phyloP scores from a whole-genome alignment of 2,888 invertebrate species.

The Melinaea menophilus region DNA sequence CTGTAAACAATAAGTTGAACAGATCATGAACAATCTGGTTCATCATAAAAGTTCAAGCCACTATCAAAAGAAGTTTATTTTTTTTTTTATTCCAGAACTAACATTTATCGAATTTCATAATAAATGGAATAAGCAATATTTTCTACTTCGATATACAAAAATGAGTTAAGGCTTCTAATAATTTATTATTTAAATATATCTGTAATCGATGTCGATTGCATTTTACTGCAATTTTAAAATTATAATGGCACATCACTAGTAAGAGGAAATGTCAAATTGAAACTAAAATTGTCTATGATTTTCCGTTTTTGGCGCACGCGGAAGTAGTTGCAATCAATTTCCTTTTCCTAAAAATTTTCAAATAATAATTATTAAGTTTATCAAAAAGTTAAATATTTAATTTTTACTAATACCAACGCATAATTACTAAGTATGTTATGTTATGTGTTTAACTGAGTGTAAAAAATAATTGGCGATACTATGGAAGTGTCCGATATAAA shows the following conservation, averaged over 20 bases:
- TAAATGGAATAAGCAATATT: too few species aligned
- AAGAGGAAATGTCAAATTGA: slow-evolving; percentile 9
- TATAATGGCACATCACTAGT: neutral
- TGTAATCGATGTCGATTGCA: too few species aligned
- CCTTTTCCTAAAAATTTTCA: slow-evolving; percentile 70
- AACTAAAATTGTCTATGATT: slow-evolving; percentile 40
- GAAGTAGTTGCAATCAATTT: slow-evolving; percentile 58
- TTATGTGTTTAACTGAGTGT: slow-evolving; percentile 7
- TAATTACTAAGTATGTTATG: neutral
- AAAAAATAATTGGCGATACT: slow-evolving; percentile 16
- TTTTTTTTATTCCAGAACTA: too few species aligned
- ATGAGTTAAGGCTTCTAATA: too few species aligned
- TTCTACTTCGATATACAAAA: too few species aligned
- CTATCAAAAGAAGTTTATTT: too few species aligned
- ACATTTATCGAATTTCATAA: too few species aligned
- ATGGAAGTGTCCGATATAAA: slow-evolving; percentile 70
- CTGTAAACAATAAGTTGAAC: too few species aligned
- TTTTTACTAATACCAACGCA: neutral
- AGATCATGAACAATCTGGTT: too few species aligned
- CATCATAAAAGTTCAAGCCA: too few species aligned
- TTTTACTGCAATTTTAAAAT: too few species aligned
- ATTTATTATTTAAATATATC: too few species aligned
- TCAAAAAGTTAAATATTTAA: slow-evolving; percentile 12
- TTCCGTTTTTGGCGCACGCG: slow-evolving; percentile 60
- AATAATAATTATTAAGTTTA: slow-evolving; percentile 38